Evolutionary conservation across 2,113 vertebrate genomes (phyloP).

Genomic region (Paramormyrops kingsleyae): DNA sequence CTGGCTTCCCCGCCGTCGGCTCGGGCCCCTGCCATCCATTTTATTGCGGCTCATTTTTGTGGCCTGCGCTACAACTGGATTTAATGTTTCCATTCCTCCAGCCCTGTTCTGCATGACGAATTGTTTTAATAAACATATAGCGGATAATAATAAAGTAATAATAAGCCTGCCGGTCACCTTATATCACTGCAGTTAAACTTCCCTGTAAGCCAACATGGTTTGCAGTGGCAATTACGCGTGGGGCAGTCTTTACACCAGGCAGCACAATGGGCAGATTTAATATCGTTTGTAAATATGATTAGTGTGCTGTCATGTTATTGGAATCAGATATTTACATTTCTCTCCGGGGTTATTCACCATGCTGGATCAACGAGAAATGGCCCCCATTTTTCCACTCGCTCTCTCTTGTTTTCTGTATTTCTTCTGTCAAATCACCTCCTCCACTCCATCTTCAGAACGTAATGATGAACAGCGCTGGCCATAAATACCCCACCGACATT

Average conservation of each 20-base stretch:
- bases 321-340: slow-evolving; percentile 98
- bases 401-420: slow-evolving; percentile 29
- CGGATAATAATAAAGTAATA: slow-evolving; percentile 99
- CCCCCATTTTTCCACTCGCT: slow-evolving; percentile 67
- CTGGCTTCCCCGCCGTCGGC: slow-evolving; percentile 63
- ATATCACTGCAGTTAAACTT: slow-evolving; percentile 99
- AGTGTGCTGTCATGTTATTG: slow-evolving; percentile 98
- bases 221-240: slow-evolving; percentile 95
- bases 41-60: slow-evolving; percentile 92
- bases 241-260: slow-evolving; percentile 84
- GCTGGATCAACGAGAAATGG: slow-evolving; percentile 86
- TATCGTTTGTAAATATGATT: slow-evolving; percentile 99
- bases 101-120: slow-evolving; percentile 99
- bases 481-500: slow-evolving; percentile 81
- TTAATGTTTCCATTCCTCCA: slow-evolving; percentile 95
- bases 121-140: slow-evolving; percentile 99
- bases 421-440: slow-evolving; percentile 56
- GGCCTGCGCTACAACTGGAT: slow-evolving; percentile 85
- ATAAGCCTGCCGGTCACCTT: slow-evolving; percentile 98
- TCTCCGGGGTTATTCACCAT: slow-evolving; percentile 89
- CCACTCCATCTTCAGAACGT: slow-evolving; percentile 64
- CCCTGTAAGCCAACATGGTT: slow-evolving; percentile 86
- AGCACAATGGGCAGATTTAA: slow-evolving; percentile 98
- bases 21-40: slow-evolving; percentile 78
- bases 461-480: slow-evolving; percentile 87